phyloP scores from a whole-genome alignment of 2,888 invertebrate genomes.

The Yponomeuta evonymella region DNA sequence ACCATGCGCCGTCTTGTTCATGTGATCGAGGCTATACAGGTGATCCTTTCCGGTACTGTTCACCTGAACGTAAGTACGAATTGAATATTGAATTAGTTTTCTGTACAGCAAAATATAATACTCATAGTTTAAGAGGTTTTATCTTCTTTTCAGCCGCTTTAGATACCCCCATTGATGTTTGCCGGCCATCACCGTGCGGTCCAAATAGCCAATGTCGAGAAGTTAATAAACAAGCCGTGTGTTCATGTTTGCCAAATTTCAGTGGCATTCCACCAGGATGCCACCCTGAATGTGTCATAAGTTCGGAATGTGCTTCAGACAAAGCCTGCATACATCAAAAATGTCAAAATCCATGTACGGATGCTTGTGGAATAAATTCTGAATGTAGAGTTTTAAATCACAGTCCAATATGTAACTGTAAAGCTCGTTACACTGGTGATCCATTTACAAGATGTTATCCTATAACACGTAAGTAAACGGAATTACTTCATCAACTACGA shows the following conservation, averaged over 20 bases:
- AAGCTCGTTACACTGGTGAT: conserved; percentile 79
- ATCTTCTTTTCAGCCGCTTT: conserved; percentile 38
- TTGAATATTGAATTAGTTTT: neutral
- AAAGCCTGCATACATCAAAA: conserved; percentile 86
- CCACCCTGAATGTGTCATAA: conserved; percentile 85
- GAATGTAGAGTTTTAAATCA: conserved; percentile 86
- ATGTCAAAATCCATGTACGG: conserved; percentile 85
- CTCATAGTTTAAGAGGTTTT: no score
- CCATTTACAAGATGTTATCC: conserved; percentile 77
- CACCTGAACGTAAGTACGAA: conserved; percentile 10
- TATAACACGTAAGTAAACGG: conserved; percentile 61
- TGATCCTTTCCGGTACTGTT: conserved; percentile 82
- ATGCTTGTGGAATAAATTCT: conserved; percentile 80
- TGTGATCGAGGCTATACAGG: conserved; percentile 82
- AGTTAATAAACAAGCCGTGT: conserved; percentile 83
- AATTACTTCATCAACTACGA: no score
- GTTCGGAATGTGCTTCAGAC: conserved; percentile 83
- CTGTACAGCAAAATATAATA: neutral
- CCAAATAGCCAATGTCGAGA: conserved; percentile 85
- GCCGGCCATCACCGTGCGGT: conserved; percentile 84
- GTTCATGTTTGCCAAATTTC: conserved; percentile 83
- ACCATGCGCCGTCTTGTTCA: conserved; percentile 81
- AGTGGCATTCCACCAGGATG: conserved; percentile 85
- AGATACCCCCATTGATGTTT: conserved; percentile 68
- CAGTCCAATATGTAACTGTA: conserved; percentile 86